Base-by-base conservation (phyloP, 2,113 vertebrate genomes). In the Saguinus imperator region DNA sequence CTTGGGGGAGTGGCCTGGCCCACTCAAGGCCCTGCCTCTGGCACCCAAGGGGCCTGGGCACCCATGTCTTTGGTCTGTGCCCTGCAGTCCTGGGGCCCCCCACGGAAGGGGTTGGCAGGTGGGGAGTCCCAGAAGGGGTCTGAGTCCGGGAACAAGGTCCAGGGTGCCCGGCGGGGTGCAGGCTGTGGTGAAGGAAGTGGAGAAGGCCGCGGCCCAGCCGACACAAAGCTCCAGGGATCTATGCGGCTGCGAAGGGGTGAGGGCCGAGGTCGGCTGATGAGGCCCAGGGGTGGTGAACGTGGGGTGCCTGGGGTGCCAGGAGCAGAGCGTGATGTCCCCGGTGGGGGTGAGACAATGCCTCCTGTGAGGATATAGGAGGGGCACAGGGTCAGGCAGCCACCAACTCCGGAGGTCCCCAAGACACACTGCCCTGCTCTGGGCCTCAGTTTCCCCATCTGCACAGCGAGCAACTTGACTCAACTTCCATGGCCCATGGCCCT, bases 151-250 rank as follows among this genome's bases (percentile, higher is more conserved):
- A 98, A 94, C 98, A 99, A 72, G 98, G 99, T 45, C 99, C 99
- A 61, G 98, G 99, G 94, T 98, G 99, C 98, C 98, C 99, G 86
- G 97, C 98, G 94, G 98, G 97, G 17, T 32, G 64, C 92, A 43
- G 97, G 98, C 96, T 98, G 98, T 7, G 96, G 88, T 0, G 97
- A 98, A 91, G 94, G 97, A 52, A 90, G 81, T 95, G 94, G 95
- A 43, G 50, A 96, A 89, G 50, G 92, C 80, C 29, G 97, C 83
- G 97, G 96, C 0, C 99, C 99, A 0, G 99, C 98, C 0, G 99
- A 99, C 89, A 99, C 98, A 29, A 99, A 99, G 98, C 99, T 99
- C 99, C 99, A 99, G 0, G 99, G 99, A 94, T 99, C 99, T 3
- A 99, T 99, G 94, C 99, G 99, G 61, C 97, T 99, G 11, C 99